phyloP scores from a whole-genome alignment of 2,888 invertebrate genomes.

The Drosophila tripunctata region DNA sequence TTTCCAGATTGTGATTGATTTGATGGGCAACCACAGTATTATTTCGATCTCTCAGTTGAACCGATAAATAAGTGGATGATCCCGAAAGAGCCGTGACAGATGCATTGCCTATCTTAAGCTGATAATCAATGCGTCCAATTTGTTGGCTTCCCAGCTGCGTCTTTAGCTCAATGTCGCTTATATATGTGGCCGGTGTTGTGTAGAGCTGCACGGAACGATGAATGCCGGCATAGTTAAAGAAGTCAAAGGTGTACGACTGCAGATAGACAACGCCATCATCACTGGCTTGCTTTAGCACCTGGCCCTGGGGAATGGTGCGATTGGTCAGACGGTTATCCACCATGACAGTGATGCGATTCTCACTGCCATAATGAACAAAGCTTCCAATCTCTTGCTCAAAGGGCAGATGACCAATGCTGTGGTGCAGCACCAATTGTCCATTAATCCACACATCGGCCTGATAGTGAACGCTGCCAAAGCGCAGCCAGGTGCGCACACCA shows the following conservation, averaged over 20 bases:
- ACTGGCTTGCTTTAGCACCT: slow-evolving; percentile 86
- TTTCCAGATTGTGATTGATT: slow-evolving; percentile 84
- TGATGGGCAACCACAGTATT: slow-evolving; percentile 86
- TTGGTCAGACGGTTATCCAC: slow-evolving; percentile 95
- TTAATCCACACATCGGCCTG: slow-evolving; percentile 95
- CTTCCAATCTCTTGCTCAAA: slow-evolving; percentile 93
- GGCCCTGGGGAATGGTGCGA: slow-evolving; percentile 95
- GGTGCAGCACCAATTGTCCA: slow-evolving; percentile 90
- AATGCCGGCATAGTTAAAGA: slow-evolving; percentile 99
- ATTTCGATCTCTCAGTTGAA: slow-evolving; percentile 85
- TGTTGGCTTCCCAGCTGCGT: slow-evolving; percentile 87
- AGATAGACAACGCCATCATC: slow-evolving; percentile 87
- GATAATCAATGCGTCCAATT: slow-evolving; percentile 85
- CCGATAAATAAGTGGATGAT: slow-evolving; percentile 68
- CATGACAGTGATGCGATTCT: slow-evolving; percentile 94
- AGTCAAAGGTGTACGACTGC: slow-evolving; percentile 96
- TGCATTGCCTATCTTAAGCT: slow-evolving; percentile 43
- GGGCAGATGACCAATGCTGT: slow-evolving; percentile 97
- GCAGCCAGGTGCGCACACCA: slow-evolving; percentile 89
- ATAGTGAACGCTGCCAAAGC: slow-evolving; percentile 97
- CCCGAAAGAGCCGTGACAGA: slow-evolving; percentile 4
- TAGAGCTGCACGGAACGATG: slow-evolving; percentile 95
- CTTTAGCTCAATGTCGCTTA: slow-evolving; percentile 92
- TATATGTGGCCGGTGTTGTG: slow-evolving; percentile 92
- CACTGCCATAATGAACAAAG: slow-evolving; percentile 87